Evolutionary conservation across 2,797 vertebrate species (phyloP).

Genomic region (Antennarius maculatus): DNA sequence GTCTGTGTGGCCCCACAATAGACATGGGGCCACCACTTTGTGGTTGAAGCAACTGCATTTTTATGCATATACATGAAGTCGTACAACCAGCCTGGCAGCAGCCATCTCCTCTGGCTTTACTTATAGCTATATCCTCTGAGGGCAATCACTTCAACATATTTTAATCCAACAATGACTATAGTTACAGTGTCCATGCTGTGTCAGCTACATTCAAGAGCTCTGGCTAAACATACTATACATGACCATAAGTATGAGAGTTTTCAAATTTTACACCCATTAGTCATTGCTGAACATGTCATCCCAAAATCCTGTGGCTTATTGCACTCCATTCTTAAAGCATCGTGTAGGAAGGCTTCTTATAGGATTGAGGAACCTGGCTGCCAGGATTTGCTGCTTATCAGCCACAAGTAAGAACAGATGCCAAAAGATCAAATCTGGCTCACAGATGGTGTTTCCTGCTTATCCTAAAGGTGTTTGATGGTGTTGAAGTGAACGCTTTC

Average conservation of each 20-base stretch:
- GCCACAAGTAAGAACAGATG: not conserved
- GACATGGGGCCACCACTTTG: conserved; percentile 11
- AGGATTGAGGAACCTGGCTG: not conserved
- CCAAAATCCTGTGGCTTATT: not conserved
- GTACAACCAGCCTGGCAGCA: conserved; percentile 40
- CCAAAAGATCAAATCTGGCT: not conserved
- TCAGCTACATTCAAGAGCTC: not conserved
- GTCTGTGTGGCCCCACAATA: conserved; percentile 2
- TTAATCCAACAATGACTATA: conserved; percentile 1
- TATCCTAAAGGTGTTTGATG: conserved; percentile 1
- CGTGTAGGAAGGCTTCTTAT: not conserved
- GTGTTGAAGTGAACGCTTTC: not conserved
- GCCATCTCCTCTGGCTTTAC: conserved; percentile 20
- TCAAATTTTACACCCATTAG: not conserved
- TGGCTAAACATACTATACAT: not conserved
- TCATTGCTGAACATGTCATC: not conserved
- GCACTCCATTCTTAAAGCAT: too few species aligned
- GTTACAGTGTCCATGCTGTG: conserved; percentile 12
- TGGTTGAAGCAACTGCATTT: conserved; percentile 10
- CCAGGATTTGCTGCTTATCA: conserved; percentile 20
- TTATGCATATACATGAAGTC: conserved; percentile 35
- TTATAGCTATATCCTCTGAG: conserved; percentile 10
- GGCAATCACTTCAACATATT: conserved; percentile 9
- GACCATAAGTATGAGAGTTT: not conserved
- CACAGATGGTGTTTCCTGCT: not conserved